Conservation (phyloP, 23 tunicate genomes). For the Ciona savignyi region DNA sequence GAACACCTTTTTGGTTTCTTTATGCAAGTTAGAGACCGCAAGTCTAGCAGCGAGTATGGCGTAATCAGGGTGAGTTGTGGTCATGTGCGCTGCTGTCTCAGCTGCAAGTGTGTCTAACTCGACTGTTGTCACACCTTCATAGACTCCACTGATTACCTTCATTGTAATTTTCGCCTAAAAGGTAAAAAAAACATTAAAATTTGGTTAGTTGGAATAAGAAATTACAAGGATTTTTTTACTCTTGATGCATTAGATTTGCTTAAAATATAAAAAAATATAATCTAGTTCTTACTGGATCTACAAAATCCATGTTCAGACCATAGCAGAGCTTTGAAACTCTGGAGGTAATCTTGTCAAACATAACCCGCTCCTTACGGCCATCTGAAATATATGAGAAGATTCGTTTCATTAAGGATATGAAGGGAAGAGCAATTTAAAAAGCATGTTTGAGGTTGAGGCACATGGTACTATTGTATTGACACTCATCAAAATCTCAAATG, state of each 20-base stretch:
- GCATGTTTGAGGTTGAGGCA: too few species aligned
- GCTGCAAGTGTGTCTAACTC: slow-evolving; percentile 97
- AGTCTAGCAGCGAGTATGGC: slow-evolving; percentile 99
- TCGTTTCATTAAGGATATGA: too few species aligned
- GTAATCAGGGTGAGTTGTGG: slow-evolving; percentile 99
- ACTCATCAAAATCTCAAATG: too few species aligned
- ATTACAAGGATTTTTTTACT: neutral
- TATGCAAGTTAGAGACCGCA: slow-evolving; percentile 95
- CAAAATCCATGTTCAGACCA: slow-evolving; percentile 90
- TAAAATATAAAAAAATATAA: neutral
- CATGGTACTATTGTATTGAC: too few species aligned
- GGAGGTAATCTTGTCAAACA: slow-evolving; percentile 98
- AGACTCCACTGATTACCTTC: slow-evolving; percentile 93
- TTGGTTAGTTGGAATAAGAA: neutral
- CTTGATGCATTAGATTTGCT: neutral
- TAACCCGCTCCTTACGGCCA: slow-evolving; percentile 91
- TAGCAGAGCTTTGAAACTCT: slow-evolving; percentile 93
- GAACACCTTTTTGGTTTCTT: slow-evolving; percentile 94
- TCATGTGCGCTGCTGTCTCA: slow-evolving; percentile 98
- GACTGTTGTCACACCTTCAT: slow-evolving; percentile 95
- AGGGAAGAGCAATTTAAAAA: too few species aligned
- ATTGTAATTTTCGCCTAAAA: slow-evolving; percentile 92
- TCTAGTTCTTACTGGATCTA: slow-evolving; percentile 57
- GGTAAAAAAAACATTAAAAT: neutral
- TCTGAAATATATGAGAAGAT: slow-evolving; percentile 25